These are phyloP conservation scores for Rhinogobius similis DNA, from an alignment of 2,113 vertebrate species.

Conservation along the genomic window DNA sequence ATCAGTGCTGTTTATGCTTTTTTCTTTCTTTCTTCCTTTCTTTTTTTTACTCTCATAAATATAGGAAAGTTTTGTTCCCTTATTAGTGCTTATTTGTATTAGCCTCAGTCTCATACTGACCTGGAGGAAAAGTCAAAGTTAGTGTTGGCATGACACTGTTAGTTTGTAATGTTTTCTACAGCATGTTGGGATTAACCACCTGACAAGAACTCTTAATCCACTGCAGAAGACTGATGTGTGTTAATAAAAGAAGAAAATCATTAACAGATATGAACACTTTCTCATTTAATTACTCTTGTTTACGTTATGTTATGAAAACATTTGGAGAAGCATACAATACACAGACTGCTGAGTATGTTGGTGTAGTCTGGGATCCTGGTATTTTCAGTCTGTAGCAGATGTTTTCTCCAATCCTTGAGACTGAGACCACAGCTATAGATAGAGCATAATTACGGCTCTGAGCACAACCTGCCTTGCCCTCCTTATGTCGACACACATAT, in stretches of 20 bases:
- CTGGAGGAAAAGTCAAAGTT: slow-evolving; percentile 27
- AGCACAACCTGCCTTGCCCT: slow-evolving; percentile 40
- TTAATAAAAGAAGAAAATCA: not conserved
- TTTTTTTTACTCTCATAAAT: not conserved
- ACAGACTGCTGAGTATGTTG: slow-evolving; percentile 14
- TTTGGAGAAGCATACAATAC: not conserved
- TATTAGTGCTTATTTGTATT: not conserved
- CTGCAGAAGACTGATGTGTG: not conserved
- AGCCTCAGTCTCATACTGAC: slow-evolving; percentile 1
- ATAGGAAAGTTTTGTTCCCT: not conserved
- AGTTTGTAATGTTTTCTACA: slow-evolving; percentile 28
- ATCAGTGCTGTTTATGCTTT: too few species aligned
- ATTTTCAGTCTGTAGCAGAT: slow-evolving; percentile 46
- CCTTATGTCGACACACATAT: slow-evolving; percentile 14
- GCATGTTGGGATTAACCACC: slow-evolving; percentile 21
- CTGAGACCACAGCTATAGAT: slow-evolving; percentile 72
- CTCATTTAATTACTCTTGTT: not conserved
- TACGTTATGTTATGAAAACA: not conserved
- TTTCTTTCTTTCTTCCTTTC: too few species aligned
- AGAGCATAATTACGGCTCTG: slow-evolving; percentile 70
- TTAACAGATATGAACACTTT: slow-evolving; percentile 10
- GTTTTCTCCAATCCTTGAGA: slow-evolving; percentile 51
- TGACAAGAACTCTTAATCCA: slow-evolving; percentile 5
- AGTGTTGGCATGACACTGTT: slow-evolving; percentile 23
- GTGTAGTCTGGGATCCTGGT: slow-evolving; percentile 23